Evolutionary conservation across 2,113 vertebrate genomes (phyloP).

Genomic region (Indicator maculatus): DNA sequence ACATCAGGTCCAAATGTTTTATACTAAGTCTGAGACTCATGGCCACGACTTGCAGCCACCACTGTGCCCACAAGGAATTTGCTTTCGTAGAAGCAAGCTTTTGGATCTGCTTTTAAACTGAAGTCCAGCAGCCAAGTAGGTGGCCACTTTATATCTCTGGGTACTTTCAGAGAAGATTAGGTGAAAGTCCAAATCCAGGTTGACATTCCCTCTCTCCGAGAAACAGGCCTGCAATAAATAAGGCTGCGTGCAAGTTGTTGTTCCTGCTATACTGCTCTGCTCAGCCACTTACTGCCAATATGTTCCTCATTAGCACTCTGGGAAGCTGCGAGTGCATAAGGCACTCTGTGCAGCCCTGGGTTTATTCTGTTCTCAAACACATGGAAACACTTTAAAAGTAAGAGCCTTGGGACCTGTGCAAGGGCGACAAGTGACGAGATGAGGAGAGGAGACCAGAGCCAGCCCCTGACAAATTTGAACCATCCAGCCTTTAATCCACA

Average conservation of each 20-base stretch:
- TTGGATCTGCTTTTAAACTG: slow-evolving; percentile 10
- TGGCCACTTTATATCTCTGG: slow-evolving; percentile 59
- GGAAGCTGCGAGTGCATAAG: slow-evolving; percentile 66
- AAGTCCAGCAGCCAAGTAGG: slow-evolving; percentile 52
- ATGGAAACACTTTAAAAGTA: slow-evolving; percentile 69
- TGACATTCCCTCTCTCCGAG: slow-evolving; percentile 48
- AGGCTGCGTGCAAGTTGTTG: slow-evolving; percentile 63
- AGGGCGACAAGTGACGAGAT: slow-evolving; percentile 67
- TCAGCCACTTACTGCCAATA: slow-evolving; percentile 55
- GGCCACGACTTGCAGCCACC: not conserved
- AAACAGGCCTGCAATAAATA: slow-evolving; percentile 67
- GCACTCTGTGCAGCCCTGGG: slow-evolving; percentile 45
- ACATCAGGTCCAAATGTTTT: not conserved
- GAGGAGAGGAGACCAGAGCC: slow-evolving; percentile 58
- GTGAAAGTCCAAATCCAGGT: slow-evolving; percentile 67
- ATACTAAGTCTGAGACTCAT: not conserved
- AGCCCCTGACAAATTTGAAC: slow-evolving; percentile 73
- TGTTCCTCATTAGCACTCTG: slow-evolving; percentile 74
- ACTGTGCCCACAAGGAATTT: not conserved
- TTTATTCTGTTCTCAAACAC: slow-evolving; percentile 64
- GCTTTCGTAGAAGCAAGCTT: not conserved
- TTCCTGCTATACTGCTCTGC: slow-evolving; percentile 55
- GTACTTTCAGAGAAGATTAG: slow-evolving; percentile 59
- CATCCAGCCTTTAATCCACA: slow-evolving; percentile 50
- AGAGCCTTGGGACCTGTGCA: slow-evolving; percentile 52